phyloP scores from a whole-genome alignment of 2,888 invertebrate genomes.

The Pomacea canaliculata region DNA sequence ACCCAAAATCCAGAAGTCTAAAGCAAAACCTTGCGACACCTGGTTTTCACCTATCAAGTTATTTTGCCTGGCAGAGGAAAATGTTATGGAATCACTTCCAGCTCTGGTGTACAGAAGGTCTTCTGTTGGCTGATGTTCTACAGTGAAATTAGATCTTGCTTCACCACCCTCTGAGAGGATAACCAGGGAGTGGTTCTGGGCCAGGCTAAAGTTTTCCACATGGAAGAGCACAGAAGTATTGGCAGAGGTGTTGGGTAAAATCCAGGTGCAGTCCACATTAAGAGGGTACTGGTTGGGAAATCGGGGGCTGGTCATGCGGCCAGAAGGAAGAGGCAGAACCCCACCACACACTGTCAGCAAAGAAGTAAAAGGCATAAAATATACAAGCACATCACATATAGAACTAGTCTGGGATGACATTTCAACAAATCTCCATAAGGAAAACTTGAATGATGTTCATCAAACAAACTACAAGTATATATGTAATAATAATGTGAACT shows the following conservation, averaged over 20 bases:
- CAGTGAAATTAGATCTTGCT: constrained; percentile 3
- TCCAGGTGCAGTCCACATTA: constrained; percentile 81
- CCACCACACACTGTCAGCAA: constrained; percentile 28
- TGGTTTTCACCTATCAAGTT: not conserved
- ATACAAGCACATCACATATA: no score
- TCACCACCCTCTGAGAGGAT: not conserved
- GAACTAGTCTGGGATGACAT: no score
- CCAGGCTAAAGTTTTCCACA: constrained; percentile 25
- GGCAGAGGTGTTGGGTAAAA: not conserved
- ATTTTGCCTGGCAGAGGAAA: not conserved
- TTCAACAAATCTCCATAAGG: no score
- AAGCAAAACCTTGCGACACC: constrained; percentile 19
- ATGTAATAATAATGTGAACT: no score
- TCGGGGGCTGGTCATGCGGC: constrained; percentile 76
- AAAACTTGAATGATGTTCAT: no score
- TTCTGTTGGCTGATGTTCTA: not conserved
- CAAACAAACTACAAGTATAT: no score
- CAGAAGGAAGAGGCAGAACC: constrained; percentile 22
- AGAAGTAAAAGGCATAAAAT: not conserved
- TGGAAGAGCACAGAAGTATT: constrained; percentile 24
- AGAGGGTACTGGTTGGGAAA: constrained; percentile 77
- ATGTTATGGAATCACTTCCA: constrained; percentile 4
- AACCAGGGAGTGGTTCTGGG: constrained; percentile 26
- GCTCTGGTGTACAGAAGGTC: constrained; percentile 9
- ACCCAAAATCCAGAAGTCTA: constrained; percentile 17